phyloP scores from a whole-genome alignment of 2,113 vertebrate species.

The Neotoma lepida region DNA sequence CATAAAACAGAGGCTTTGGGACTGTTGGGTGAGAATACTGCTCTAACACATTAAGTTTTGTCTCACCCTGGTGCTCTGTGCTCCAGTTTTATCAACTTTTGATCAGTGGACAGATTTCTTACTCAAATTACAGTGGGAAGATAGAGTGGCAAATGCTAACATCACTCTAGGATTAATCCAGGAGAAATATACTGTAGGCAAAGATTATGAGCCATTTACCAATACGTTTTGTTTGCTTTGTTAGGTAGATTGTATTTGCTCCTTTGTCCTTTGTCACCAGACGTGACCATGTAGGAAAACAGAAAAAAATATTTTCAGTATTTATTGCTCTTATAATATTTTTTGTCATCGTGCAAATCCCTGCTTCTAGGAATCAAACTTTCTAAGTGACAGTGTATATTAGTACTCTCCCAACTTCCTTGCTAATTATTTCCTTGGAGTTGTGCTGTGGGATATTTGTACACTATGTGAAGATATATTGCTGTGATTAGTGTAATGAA shows the following conservation, averaged over 20 bases:
- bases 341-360: background rate
- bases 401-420: background rate
- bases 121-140: background rate
- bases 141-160: background rate
- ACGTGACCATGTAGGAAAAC: background rate
- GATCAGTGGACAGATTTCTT: background rate
- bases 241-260: background rate
- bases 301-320: background rate
- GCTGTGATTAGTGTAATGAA: no score
- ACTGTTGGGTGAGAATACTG: background rate
- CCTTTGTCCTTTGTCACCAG: background rate
- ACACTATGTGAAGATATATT: no score
- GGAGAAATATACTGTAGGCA: background rate
- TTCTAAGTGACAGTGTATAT: background rate
- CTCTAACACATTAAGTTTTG: background rate
- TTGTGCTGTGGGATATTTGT: background rate
- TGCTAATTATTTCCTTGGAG: constrained; percentile 29
- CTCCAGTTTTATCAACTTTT: background rate
- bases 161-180: background rate
- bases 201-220: background rate
- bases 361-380: background rate
- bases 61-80: background rate
- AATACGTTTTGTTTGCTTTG: background rate
- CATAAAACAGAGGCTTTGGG: background rate
- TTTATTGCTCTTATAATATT: background rate